A percentile compares a stretch with the other conserved stretches of the same genome.
Evolutionary conservation across 2,888 invertebrate genomes (phyloP).

Genomic region (Syritta pipiens): DNA sequence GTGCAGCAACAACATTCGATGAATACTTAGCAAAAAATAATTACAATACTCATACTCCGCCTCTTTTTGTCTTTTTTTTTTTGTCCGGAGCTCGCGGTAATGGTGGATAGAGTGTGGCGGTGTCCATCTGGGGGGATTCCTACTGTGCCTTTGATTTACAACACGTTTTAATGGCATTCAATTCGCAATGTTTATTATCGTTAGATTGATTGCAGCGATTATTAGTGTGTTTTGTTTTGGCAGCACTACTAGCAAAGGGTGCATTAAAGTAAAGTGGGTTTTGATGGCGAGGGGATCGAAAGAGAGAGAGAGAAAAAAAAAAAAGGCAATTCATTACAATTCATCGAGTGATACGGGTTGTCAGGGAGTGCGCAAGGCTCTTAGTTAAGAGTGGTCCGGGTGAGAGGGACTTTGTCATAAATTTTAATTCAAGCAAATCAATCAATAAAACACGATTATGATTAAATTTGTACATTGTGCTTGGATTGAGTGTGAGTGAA

Average conservation of each 20-base stretch:
- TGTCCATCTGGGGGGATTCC: conserved; percentile 57
- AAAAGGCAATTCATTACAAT: conserved; percentile 41
- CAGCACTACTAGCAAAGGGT: conserved; percentile 47
- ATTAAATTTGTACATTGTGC: conserved; percentile 32
- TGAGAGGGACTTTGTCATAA: conserved; percentile 3
- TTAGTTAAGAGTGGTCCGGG: background rate
- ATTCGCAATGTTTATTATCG: conserved; percentile 65
- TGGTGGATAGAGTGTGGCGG: background rate
- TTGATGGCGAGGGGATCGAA: too few species aligned
- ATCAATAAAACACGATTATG: conserved; percentile 55
- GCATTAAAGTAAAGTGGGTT: conserved; percentile 28
- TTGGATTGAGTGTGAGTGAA: background rate
- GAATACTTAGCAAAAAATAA: conserved; percentile 57
- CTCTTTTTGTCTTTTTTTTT: too few species aligned
- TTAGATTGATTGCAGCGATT: conserved; percentile 64
- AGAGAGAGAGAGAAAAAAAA: background rate
- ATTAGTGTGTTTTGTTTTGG: conserved; percentile 54
- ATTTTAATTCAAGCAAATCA: conserved; percentile 38
- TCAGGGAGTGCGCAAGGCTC: background rate
- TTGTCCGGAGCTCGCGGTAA: conserved; percentile 4
- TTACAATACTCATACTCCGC: conserved; percentile 53
- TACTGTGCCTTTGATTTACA: conserved; percentile 63
- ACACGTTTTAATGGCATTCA: conserved; percentile 66
- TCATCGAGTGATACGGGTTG: conserved; percentile 39
- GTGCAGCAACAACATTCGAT: conserved; percentile 50